phyloP scores from a whole-genome alignment of 1,140 invertebrate genomes.

The Plutomurus gul region DNA sequence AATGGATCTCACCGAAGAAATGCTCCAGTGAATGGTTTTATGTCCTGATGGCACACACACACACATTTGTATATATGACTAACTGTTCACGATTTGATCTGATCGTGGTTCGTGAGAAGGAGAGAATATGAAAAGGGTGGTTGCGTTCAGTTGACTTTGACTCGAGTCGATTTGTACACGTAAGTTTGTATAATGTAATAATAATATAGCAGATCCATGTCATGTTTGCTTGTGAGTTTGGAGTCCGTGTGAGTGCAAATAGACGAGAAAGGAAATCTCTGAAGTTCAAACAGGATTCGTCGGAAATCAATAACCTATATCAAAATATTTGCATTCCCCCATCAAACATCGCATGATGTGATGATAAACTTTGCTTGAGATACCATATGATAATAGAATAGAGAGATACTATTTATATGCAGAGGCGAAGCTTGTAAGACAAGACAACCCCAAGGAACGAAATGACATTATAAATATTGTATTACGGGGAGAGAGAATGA shows the following conservation, averaged over 20 bases:
- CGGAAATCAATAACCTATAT: constrained; percentile 53
- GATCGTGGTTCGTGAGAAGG: too few species aligned
- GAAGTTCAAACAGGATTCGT: constrained; percentile 52
- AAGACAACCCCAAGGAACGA: background rate
- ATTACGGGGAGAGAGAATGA: background rate
- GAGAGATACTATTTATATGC: background rate
- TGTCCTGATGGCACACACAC: too few species aligned
- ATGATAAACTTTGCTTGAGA: constrained; percentile 3
- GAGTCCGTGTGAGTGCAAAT: constrained; percentile 40
- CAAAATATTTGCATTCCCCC: constrained; percentile 54
- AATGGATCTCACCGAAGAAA: too few species aligned
- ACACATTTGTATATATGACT: too few species aligned
- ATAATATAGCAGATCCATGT: constrained; percentile 33
- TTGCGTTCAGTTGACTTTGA: background rate
- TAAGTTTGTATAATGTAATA: background rate
- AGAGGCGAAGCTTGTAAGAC: background rate
- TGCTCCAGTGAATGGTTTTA: background rate
- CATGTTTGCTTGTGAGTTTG: constrained; percentile 42
- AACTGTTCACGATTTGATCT: too few species aligned
- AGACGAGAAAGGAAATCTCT: constrained; percentile 53
- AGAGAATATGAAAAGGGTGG: background rate
- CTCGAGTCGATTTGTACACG: background rate
- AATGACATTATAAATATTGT: background rate
- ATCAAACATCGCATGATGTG: constrained; percentile 45
- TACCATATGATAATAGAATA: background rate